These are phyloP conservation scores for Netelia inedita DNA, from an alignment of 2,888 invertebrate genomes.

Conservation along the genomic window DNA sequence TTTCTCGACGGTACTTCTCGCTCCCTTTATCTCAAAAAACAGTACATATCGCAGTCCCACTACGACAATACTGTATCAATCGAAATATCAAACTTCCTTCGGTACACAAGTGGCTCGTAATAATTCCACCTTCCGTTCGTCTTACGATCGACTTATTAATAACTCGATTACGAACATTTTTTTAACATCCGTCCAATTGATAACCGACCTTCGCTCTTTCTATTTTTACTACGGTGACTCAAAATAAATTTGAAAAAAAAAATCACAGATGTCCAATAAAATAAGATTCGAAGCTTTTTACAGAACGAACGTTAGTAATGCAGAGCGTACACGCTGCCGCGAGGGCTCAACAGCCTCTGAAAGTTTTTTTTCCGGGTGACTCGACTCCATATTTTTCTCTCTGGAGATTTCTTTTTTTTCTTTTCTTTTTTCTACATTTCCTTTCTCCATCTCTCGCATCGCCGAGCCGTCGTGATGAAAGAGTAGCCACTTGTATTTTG, in stretches of 20 bases:
- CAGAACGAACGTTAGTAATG: not conserved
- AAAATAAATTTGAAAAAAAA: not conserved
- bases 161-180: not conserved
- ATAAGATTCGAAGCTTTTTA: not conserved
- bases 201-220: not conserved
- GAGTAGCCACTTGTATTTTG: conserved; percentile 78
- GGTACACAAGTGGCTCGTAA: not conserved
- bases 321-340: conserved; percentile 3
- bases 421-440: not conserved
- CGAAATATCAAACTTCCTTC: not conserved
- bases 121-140: not conserved
- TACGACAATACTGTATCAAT: not conserved
- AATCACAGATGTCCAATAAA: not conserved
- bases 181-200: not conserved
- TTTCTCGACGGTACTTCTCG: not conserved
- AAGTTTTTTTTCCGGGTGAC: conserved; percentile 33
- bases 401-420: not conserved
- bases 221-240: not conserved
- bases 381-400: conserved; percentile 36
- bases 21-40: not conserved
- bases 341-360: conserved; percentile 7
- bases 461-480: conserved; percentile 69
- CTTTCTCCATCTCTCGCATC: conserved; percentile 40
- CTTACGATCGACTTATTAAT: not conserved
- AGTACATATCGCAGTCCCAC: not conserved